Percentiles rank a stretch among this genome's conserved stretches.
Conservation (phyloP, 2,797 vertebrate species). For the Acridotheres tristis region DNA sequence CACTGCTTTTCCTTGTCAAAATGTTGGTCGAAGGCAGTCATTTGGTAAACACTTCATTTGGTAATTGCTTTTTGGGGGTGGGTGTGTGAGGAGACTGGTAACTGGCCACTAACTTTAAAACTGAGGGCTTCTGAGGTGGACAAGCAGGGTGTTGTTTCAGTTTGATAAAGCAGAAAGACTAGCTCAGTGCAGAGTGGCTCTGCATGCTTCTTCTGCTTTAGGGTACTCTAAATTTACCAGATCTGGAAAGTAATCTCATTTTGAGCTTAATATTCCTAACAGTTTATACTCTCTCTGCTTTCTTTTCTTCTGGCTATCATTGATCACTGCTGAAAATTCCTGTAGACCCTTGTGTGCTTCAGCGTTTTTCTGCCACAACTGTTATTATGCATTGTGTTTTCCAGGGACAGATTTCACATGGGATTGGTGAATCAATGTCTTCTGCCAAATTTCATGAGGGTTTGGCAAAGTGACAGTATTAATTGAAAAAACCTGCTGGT, state of each 20-base stretch:
- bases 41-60: slow-evolving; percentile 48
- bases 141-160: background rate
- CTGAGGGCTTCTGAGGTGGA: background rate
- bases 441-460: slow-evolving; percentile 8
- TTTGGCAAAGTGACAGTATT: slow-evolving; percentile 21
- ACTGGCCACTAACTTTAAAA: background rate
- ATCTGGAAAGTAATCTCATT: background rate
- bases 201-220: background rate
- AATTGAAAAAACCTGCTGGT: background rate
- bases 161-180: background rate
- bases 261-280: background rate
- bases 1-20: slow-evolving; percentile 26
- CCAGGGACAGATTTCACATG: background rate
- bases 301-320: background rate
- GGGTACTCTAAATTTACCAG: background rate
- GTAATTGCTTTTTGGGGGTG: background rate
- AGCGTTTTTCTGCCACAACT: background rate
- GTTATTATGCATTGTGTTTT: background rate
- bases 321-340: background rate
- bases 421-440: background rate
- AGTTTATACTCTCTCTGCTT: background rate
- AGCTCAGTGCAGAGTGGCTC: background rate
- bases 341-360: background rate
- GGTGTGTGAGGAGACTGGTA: background rate
- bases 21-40: slow-evolving; percentile 16